Percentiles rank a stretch among this genome's conserved stretches.
phyloP scores from a whole-genome alignment of 2,113 vertebrate species.

The Cyanistes caeruleus region DNA sequence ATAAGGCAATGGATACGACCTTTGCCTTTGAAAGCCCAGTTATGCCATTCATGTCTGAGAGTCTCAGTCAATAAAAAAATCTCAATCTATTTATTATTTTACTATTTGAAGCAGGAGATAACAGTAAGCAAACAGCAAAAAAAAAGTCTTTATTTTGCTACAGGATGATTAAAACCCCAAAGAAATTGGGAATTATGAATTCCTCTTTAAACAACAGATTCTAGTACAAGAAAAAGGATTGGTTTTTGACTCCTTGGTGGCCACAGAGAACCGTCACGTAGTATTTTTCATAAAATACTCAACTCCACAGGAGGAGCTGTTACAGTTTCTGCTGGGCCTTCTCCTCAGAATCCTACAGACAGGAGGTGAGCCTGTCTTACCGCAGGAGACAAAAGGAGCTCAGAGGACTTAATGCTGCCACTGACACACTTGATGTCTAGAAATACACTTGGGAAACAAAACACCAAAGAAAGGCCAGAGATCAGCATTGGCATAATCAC shows the following conservation, averaged over 20 bases:
- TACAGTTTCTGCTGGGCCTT: neutral
- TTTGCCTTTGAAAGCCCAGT: slow-evolving; percentile 11
- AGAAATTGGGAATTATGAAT: neutral
- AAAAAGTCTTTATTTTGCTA: neutral
- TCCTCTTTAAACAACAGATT: neutral
- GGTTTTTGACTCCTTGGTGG: neutral
- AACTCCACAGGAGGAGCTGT: neutral
- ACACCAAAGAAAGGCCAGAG: neutral
- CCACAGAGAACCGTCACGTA: neutral
- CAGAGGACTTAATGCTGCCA: neutral
- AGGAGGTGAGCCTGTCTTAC: neutral
- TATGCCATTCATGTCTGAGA: neutral
- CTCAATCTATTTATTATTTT: neutral
- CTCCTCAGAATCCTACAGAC: neutral
- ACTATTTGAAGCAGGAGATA: neutral
- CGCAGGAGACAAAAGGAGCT: neutral
- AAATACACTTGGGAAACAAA: neutral
- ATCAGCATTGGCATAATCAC: neutral
- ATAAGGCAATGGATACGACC: neutral
- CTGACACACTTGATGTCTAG: neutral
- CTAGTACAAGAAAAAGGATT: neutral
- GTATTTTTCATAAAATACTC: neutral
- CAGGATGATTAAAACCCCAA: neutral
- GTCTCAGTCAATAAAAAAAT: neutral
- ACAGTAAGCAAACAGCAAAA: neutral